phyloP scores from a whole-genome alignment of 2,888 invertebrate genomes.

The Drosophila peninsularis region DNA sequence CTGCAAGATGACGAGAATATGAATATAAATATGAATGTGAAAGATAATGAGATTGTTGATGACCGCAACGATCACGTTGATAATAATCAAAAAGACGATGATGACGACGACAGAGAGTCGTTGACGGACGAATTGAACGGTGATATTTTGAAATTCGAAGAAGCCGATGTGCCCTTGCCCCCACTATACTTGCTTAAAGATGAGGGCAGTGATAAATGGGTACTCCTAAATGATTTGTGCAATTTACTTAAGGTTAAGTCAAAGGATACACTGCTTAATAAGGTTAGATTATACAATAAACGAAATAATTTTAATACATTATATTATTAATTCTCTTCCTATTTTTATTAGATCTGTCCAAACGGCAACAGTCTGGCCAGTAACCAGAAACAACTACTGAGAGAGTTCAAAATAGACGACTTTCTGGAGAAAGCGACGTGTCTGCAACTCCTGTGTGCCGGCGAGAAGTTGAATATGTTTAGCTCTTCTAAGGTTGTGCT shows the following conservation, averaged over 20 bases:
- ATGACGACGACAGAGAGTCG: conserved; percentile 46
- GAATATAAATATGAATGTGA: conserved; percentile 18
- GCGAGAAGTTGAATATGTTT: conserved; percentile 90
- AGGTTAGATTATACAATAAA: conserved; percentile 82
- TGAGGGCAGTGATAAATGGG: conserved; percentile 90
- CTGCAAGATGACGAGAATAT: conserved; percentile 35
- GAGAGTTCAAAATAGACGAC: conserved; percentile 91
- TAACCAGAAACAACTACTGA: conserved; percentile 84
- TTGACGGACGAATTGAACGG: conserved; percentile 79
- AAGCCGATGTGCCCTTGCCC: conserved; percentile 91
- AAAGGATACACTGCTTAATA: conserved; percentile 91
- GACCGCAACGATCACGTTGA: conserved; percentile 13
- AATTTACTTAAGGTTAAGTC: conserved; percentile 92
- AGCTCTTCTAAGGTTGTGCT: conserved; percentile 92
- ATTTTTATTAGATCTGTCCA: conserved; percentile 81
- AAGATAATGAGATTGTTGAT: conserved; percentile 10
- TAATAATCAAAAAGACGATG: conserved; percentile 39
- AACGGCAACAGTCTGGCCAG: conserved; percentile 75
- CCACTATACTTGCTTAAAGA: conserved; percentile 91
- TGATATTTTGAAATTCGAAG: conserved; percentile 91
- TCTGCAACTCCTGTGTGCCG: conserved; percentile 91
- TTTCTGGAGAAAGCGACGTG: conserved; percentile 92
- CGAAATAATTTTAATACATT: background rate
- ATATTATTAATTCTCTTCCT: conserved; percentile 4
- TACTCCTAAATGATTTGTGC: conserved; percentile 92